Percentiles rank a stretch among this genome's conserved stretches.
Evolutionary conservation across 2,797 vertebrate genomes (phyloP).

Genomic region (Tympanoctomys barrerae): DNA sequence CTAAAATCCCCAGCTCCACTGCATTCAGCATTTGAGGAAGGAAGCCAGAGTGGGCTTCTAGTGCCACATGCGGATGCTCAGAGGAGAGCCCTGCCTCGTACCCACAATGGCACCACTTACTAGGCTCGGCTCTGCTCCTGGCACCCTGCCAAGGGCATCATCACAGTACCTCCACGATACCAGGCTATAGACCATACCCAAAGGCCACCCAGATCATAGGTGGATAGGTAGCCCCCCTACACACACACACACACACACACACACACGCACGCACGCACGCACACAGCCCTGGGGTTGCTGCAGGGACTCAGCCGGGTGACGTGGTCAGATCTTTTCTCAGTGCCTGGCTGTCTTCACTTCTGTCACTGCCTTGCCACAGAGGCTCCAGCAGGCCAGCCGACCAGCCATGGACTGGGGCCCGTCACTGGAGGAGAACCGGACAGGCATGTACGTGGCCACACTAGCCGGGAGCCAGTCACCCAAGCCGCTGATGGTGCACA

Average conservation of each 20-base stretch:
- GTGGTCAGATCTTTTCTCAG: not conserved
- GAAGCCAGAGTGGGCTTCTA: not conserved
- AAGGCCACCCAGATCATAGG: not conserved
- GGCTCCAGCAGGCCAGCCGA: constrained; percentile 89
- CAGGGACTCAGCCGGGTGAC: not conserved
- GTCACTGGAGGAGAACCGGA: constrained; percentile 90
- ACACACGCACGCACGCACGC: not conserved
- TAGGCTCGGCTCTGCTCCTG: not conserved
- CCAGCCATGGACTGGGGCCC: constrained; percentile 91
- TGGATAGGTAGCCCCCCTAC: not conserved
- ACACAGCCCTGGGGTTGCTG: not conserved
- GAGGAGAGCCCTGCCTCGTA: not conserved
- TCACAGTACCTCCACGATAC: not conserved
- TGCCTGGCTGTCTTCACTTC: not conserved
- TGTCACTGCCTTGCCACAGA: constrained; percentile 76
- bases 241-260: not conserved
- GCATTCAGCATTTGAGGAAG: not conserved
- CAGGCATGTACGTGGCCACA: constrained; percentile 88
- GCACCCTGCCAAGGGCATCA: not conserved
- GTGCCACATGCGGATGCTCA: not conserved
- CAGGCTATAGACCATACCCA: not conserved
- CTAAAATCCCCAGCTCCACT: not conserved
- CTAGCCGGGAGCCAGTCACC: constrained; percentile 91
- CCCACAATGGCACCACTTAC: not conserved
- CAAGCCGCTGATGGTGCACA: constrained; percentile 91